Percentiles rank a stretch among this genome's conserved stretches.
Evolutionary conservation across 2,888 invertebrate species (phyloP).

Genomic region (Phengaris arion): DNA sequence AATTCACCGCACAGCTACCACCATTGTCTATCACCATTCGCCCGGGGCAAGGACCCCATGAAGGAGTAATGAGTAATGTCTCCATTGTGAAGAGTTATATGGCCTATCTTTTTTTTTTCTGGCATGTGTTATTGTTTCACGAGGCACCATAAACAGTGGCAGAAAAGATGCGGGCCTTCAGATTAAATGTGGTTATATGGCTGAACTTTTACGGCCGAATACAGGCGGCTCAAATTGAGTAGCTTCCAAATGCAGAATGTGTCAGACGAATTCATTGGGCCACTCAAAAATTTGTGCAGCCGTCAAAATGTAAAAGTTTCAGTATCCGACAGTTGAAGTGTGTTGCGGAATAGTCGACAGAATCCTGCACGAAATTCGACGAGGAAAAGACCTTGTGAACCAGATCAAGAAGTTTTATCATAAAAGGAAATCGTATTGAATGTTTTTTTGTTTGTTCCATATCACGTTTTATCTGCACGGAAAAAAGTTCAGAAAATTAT

Average conservation of each 20-base stretch:
- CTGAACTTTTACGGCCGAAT: too few relatives aligned
- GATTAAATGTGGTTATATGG: too few relatives aligned
- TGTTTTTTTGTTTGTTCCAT: slow-evolving; percentile 13
- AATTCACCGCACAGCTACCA: slow-evolving; percentile 74
- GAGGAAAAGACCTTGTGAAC: slow-evolving; percentile 9
- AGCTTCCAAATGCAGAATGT: too few relatives aligned
- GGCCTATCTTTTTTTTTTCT: slow-evolving; percentile 55
- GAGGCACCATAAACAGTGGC: not conserved
- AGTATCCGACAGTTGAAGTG: too few relatives aligned
- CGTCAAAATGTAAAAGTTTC: too few relatives aligned
- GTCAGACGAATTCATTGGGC: too few relatives aligned
- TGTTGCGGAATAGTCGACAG: too few relatives aligned
- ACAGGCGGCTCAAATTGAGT: too few relatives aligned
- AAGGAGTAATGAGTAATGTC: slow-evolving; percentile 77
- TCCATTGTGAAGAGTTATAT: slow-evolving; percentile 63
- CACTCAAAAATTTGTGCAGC: too few relatives aligned
- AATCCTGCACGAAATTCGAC: slow-evolving; percentile 1
- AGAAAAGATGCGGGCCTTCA: not conserved
- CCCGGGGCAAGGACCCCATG: slow-evolving; percentile 66
- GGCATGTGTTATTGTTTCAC: slow-evolving; percentile 41
- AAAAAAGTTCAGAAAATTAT: not conserved
- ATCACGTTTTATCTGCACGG: not conserved
- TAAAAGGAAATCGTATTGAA: not conserved
- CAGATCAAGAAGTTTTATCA: slow-evolving; percentile 14
- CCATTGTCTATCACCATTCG: slow-evolving; percentile 73